A percentile compares a stretch with the other conserved stretches of the same genome.
These are phyloP conservation scores for Prorops nasuta DNA, from an alignment of 1,140 invertebrate species.

Conservation along the genomic window DNA sequence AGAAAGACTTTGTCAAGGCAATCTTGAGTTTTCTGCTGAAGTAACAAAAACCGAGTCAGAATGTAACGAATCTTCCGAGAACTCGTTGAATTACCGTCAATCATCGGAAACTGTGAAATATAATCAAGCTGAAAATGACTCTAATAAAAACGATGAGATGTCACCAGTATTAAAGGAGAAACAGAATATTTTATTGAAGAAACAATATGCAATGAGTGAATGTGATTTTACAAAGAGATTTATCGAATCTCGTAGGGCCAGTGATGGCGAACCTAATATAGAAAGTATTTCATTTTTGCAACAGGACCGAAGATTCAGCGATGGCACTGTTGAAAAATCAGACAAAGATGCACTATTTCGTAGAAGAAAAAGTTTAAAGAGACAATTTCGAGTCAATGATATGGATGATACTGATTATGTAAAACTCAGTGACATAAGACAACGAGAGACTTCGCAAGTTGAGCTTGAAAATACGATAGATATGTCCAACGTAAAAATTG, in stretches of 20 bases:
- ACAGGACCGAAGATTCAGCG: conserved; percentile 32
- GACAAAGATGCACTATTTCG: conserved; percentile 5
- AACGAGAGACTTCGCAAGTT: neutral
- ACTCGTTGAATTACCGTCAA: neutral
- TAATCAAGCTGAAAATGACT: neutral
- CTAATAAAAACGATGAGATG: neutral
- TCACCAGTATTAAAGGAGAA: neutral
- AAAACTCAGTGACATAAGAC: too few relatives aligned
- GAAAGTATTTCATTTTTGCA: conserved; percentile 1
- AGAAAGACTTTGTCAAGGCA: neutral
- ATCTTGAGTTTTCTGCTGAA: neutral
- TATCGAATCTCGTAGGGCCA: conserved; percentile 28
- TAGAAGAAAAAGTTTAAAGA: conserved; percentile 33
- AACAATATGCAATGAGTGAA: neutral
- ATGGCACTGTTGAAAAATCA: conserved; percentile 23
- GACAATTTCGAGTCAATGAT: conserved; percentile 39
- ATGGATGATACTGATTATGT: conserved; percentile 15
- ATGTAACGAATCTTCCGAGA: neutral
- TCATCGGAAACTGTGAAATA: neutral
- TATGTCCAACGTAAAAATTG: too few relatives aligned
- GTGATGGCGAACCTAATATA: conserved; percentile 24
- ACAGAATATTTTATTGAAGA: neutral
- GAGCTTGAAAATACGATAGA: too few relatives aligned
- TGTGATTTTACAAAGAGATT: neutral
- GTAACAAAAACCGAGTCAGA: neutral